Percentiles rank a stretch among this genome's conserved stretches.
phyloP scores from a whole-genome alignment of 2,888 invertebrate species.

The Marronus borbonicus region DNA sequence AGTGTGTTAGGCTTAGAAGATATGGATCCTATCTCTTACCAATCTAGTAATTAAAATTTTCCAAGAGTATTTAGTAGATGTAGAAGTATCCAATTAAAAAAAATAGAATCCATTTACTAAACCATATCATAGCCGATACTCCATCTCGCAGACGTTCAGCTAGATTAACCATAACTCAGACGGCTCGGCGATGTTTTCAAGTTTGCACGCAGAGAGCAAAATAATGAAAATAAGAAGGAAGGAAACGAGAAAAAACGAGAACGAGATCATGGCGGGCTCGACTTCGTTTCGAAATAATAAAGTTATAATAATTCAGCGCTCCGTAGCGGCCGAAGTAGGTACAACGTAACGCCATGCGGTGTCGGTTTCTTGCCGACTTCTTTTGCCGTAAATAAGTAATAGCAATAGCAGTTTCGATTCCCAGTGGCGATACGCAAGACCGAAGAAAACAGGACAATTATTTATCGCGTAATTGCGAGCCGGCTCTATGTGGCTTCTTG shows the following conservation, averaged over 20 bases:
- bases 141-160: too few species aligned
- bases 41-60: too few species aligned
- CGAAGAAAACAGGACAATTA: slow-evolving; percentile 44
- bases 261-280: background rate
- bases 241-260: background rate
- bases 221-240: too few species aligned
- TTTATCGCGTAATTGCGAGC: slow-evolving; percentile 43
- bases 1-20: too few species aligned
- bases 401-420: slow-evolving; percentile 42
- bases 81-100: too few species aligned
- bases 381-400: slow-evolving; percentile 41
- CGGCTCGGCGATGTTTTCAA: too few species aligned
- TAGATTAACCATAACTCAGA: too few species aligned
- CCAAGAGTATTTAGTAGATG: too few species aligned
- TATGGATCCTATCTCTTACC: too few species aligned
- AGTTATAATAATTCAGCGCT: slow-evolving; percentile 37
- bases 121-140: too few species aligned
- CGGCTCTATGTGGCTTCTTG: slow-evolving; percentile 22
- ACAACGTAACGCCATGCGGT: background rate
- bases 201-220: too few species aligned
- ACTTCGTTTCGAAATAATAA: slow-evolving; percentile 16
- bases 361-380: slow-evolving; percentile 16
- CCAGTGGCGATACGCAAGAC: slow-evolving; percentile 41
- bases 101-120: too few species aligned
- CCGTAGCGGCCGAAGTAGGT: background rate